Evolutionary conservation across 2,888 invertebrate genomes (phyloP).

Genomic region (Minunthozetes semirufus): DNA sequence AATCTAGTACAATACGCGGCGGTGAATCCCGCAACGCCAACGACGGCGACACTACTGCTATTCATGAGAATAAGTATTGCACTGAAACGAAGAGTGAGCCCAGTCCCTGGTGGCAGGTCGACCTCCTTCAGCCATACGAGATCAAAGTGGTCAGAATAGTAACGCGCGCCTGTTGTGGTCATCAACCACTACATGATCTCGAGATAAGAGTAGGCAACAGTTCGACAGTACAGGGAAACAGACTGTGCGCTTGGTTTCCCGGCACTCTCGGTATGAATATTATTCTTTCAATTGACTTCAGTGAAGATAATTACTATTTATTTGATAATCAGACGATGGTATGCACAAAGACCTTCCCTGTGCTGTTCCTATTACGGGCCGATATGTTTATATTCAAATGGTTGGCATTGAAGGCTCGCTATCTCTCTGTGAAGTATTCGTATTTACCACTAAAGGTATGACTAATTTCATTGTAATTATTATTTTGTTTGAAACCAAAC

Average conservation of each 20-base stretch:
- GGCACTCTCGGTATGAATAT: constrained; percentile 58
- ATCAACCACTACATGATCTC: constrained; percentile 77
- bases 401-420: constrained; percentile 84
- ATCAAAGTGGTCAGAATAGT: constrained; percentile 78
- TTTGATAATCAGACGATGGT: constrained; percentile 64
- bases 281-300: constrained; percentile 7
- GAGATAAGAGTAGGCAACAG: constrained; percentile 69
- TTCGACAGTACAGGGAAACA: constrained; percentile 74
- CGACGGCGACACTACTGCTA: constrained; percentile 73
- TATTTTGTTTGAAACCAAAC: not conserved
- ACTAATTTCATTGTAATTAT: not conserved
- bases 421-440: constrained; percentile 83
- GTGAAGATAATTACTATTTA: not conserved
- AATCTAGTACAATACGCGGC: constrained; percentile 71
- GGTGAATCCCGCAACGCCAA: constrained; percentile 76
- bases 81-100: constrained; percentile 82
- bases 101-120: constrained; percentile 89
- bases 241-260: constrained; percentile 87
- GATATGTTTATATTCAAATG: constrained; percentile 78
- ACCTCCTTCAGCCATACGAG: constrained; percentile 72
- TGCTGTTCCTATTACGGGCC: constrained; percentile 73
- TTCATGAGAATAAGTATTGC: constrained; percentile 78
- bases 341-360: constrained; percentile 81
- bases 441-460: constrained; percentile 78
- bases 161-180: constrained; percentile 59